phyloP scores from a whole-genome alignment of 2,113 vertebrate genomes.

The Poecile atricapillus region DNA sequence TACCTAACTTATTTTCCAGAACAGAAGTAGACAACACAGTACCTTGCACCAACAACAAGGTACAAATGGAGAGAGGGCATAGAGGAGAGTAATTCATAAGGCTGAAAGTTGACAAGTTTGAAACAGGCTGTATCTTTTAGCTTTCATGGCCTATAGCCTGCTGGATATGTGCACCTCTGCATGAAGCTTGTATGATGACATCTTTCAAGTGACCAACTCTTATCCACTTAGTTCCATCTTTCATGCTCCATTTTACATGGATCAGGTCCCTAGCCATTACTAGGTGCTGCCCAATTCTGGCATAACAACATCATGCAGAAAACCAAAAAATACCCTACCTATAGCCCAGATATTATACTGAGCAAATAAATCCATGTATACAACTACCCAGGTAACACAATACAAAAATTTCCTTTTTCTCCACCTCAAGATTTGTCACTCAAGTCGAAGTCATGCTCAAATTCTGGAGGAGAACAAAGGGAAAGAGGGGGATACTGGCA shows the following conservation, averaged over 20 bases:
- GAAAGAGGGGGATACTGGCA: background rate
- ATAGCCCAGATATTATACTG: background rate
- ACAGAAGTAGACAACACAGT: background rate
- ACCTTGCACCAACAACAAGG: background rate
- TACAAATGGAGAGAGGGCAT: background rate
- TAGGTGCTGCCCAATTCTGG: background rate
- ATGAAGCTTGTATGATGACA: background rate
- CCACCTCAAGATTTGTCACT: background rate
- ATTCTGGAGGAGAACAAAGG: background rate
- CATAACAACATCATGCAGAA: background rate
- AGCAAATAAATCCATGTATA: background rate
- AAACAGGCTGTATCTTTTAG: background rate
- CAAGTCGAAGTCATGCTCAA: background rate
- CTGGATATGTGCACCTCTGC: background rate
- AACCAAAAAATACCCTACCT: background rate
- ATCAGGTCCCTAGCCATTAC: background rate
- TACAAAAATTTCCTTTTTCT: background rate
- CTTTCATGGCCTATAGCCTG: background rate
- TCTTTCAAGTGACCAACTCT: background rate
- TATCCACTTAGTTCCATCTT: background rate
- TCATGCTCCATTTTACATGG: background rate
- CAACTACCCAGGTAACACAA: background rate
- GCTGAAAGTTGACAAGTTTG: background rate
- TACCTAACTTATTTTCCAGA: background rate
- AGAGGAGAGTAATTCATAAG: background rate